phyloP scores from a whole-genome alignment of 2,797 vertebrate species.

The Brotula barbata region DNA sequence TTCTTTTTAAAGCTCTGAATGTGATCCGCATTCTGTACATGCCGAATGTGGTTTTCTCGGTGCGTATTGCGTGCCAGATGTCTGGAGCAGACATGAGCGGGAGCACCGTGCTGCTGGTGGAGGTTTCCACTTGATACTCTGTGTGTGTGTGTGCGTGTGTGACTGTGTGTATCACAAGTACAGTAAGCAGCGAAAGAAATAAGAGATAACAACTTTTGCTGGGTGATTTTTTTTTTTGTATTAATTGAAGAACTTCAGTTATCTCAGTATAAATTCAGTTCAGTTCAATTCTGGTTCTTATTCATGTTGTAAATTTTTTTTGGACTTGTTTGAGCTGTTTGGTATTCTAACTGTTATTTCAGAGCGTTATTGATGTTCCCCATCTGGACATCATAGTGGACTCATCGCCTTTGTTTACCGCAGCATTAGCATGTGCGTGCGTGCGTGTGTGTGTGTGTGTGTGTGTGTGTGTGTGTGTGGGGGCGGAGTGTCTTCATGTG shows the following conservation, averaged over 20 bases:
- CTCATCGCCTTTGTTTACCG: constrained; percentile 14
- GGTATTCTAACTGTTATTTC: constrained; percentile 3
- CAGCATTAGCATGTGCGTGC: constrained; percentile 3
- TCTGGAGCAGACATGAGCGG: constrained; percentile 51
- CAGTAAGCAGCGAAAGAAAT: constrained; percentile 13
- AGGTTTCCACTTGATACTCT: constrained; percentile 43
- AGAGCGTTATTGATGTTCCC: not conserved
- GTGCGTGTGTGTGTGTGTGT: not conserved
- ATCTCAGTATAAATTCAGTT: no score
- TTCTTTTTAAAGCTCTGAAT: constrained; percentile 55
- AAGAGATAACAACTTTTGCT: constrained; percentile 23
- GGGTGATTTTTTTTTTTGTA: no score
- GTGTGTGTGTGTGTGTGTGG: not conserved
- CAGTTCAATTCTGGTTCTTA: no score
- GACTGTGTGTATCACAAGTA: constrained; percentile 19
- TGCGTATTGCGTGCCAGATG: constrained; percentile 43
- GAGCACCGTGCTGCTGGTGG: constrained; percentile 30
- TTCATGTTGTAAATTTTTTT: no score
- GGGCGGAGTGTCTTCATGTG: no score
- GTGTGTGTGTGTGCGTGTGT: constrained; percentile 9
- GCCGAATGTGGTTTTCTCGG: constrained; percentile 54
- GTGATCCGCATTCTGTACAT: constrained; percentile 65
- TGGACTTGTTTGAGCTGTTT: not conserved
- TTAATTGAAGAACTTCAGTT: no score
- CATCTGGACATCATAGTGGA: not conserved